Conservation (phyloP, 2,797 vertebrate species). For the Ceryle rudis region DNA sequence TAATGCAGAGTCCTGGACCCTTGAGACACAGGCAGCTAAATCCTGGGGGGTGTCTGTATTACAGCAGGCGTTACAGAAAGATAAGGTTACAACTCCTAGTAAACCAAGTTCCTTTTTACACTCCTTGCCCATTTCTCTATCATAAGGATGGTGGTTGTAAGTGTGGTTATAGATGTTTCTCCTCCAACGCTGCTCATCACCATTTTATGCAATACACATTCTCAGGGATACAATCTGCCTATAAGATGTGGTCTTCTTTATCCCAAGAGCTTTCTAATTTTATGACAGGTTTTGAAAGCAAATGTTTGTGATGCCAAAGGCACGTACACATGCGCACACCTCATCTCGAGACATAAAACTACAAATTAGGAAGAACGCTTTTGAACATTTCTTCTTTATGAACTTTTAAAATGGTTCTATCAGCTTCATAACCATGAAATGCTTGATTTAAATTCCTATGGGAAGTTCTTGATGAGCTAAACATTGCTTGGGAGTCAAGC, state of each 20-base stretch:
- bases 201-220: background rate
- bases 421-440: background rate
- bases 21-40: background rate
- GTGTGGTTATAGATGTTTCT: background rate
- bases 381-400: background rate
- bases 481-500: background rate
- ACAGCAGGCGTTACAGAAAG: background rate
- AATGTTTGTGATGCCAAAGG: background rate
- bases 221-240: background rate
- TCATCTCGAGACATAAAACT: background rate
- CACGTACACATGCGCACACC: background rate
- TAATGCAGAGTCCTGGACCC: background rate
- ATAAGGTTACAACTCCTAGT: background rate
- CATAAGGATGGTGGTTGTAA: background rate
- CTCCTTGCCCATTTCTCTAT: background rate
- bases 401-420: background rate
- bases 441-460: background rate
- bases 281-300: background rate
- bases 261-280: background rate
- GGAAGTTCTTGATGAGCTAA: background rate
- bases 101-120: background rate
- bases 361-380: background rate
- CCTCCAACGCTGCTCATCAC: background rate
- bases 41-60: rapidly evolving
- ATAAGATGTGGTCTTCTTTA: background rate